Percentiles rank a stretch among this genome's conserved stretches.
Conservation (phyloP, 2,888 invertebrate species). For the Trissolcus brochymenae region DNA sequence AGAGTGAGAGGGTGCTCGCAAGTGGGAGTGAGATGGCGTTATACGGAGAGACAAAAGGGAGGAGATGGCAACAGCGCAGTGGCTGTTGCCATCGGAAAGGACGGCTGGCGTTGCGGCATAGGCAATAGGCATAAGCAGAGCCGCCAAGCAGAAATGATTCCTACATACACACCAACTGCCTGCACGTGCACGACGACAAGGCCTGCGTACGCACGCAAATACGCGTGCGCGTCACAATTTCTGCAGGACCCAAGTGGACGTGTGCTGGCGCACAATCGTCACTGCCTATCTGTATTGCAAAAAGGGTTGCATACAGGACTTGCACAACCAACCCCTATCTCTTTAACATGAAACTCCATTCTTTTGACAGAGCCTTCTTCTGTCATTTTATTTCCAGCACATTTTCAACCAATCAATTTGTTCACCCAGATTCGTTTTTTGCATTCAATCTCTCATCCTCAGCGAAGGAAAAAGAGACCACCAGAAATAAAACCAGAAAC, state of each 20-base stretch:
- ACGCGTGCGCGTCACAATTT: constrained; percentile 34
- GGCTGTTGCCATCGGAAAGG: constrained; percentile 48
- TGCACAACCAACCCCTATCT: neutral
- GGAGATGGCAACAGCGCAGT: constrained; percentile 72
- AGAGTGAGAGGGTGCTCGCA: constrained; percentile 52
- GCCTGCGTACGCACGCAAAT: constrained; percentile 20
- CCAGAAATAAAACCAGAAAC: neutral
- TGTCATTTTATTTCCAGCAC: too few relatives aligned
- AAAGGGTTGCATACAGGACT: neutral
- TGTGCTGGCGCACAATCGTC: constrained; percentile 1
- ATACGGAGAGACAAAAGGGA: constrained; percentile 34
- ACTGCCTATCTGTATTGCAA: constrained; percentile 7
- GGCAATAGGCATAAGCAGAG: constrained; percentile 11
- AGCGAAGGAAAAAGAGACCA: neutral
- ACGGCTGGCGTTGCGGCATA: constrained; percentile 35
- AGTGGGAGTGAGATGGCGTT: constrained; percentile 57
- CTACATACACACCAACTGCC: constrained; percentile 13
- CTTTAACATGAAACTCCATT: neutral
- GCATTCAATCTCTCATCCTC: neutral
- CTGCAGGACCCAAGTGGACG: constrained; percentile 16
- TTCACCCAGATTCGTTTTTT: too few relatives aligned
- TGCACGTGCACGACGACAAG: constrained; percentile 12
- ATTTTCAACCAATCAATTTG: too few relatives aligned
- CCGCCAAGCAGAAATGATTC: constrained; percentile 21
- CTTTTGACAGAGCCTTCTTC: too few relatives aligned